Evolutionary conservation across 2,113 vertebrate genomes (phyloP).

Genomic region (Oryzias curvinotus): DNA sequence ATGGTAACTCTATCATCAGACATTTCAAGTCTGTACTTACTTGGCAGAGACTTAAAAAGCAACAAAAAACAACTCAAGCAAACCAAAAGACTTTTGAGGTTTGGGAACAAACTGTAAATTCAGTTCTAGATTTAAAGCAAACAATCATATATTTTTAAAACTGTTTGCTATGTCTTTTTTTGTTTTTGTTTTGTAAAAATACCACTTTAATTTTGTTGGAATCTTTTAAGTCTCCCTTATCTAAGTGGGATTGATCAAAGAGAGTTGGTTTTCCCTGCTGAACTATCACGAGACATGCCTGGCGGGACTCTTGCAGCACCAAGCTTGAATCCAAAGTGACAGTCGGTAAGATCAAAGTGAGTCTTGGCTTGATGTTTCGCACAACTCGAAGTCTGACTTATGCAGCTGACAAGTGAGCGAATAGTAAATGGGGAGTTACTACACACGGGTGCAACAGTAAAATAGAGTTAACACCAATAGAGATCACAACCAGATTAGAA

Average conservation of each 20-base stretch:
- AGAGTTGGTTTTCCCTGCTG: slow-evolving; percentile 47
- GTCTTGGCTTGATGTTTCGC: slow-evolving; percentile 22
- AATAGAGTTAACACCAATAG: too few species aligned
- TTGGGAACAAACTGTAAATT: too few species aligned
- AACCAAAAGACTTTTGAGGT: too few species aligned
- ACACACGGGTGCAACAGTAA: too few species aligned
- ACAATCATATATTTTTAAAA: too few species aligned
- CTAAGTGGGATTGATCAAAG: slow-evolving; percentile 64
- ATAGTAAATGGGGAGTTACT: slow-evolving; percentile 15
- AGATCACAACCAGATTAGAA: neutral
- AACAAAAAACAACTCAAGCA: too few species aligned
- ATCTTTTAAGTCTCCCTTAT: slow-evolving; percentile 23
- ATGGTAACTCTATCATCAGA: too few species aligned
- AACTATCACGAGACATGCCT: slow-evolving; percentile 57
- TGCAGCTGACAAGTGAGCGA: slow-evolving; percentile 1
- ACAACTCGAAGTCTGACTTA: slow-evolving; percentile 7
- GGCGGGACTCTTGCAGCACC: slow-evolving; percentile 43
- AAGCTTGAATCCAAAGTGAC: slow-evolving; percentile 52
- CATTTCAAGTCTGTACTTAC: too few species aligned
- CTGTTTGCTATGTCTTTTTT: too few species aligned
- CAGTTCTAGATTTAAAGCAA: too few species aligned
- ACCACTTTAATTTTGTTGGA: slow-evolving; percentile 1
- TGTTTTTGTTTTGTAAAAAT: slow-evolving; percentile 5
- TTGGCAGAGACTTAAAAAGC: too few species aligned
- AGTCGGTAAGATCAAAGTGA: slow-evolving; percentile 49